Base-by-base conservation (phyloP, 2,113 vertebrate genomes). In the Albula glossodonta region DNA sequence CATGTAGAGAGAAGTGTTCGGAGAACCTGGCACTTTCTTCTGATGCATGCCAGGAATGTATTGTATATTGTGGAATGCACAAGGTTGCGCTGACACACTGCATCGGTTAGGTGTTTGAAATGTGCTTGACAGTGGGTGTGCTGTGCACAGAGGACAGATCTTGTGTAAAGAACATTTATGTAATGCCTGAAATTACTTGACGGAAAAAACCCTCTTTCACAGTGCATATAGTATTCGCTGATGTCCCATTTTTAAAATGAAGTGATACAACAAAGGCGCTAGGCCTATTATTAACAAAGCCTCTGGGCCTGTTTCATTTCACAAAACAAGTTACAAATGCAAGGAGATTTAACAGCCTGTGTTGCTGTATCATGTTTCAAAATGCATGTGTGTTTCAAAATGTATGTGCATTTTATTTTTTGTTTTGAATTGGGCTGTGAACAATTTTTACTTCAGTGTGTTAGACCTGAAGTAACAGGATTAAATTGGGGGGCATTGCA, bases 401-500 rank as follows among this genome's bases (percentile, higher is more conserved):
- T 41, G 31, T 41, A 41, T 41, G 31, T 41, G 31, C 31, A 41
- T 41, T 41, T 41, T 41, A 25, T 56, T 49, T 80, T 50, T 60
- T 22, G 56, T 60, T 60, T 51, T 49, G 49, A 53, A 48, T 19
- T 41, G 31, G 31, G 31, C 31, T 15, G 48, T 79, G 8, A 60
- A 12, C 56, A 2, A 66, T 17, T 86, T 52, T 31, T 86, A 81
- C 19, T 66, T 51, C 25, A 56, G n/a, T 82, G 5, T 49, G n/a
- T 85, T 63, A 77, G 78, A 31, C 57, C 78, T 83, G 82, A 56
- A 56, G 52, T 84, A 78, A 78, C 5, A 15, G 25, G 57, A 78
- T 81, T 13, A 25, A 83, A 1, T 84, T 84, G 85, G 88, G 87
- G 92, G 90, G 90, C 85, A 86, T 63, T 87, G 85, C 88, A 87